A percentile compares a stretch with the other conserved stretches of the same genome.
phyloP scores from a whole-genome alignment of 1,140 invertebrate genomes.

The Asbolus verrucosus region DNA sequence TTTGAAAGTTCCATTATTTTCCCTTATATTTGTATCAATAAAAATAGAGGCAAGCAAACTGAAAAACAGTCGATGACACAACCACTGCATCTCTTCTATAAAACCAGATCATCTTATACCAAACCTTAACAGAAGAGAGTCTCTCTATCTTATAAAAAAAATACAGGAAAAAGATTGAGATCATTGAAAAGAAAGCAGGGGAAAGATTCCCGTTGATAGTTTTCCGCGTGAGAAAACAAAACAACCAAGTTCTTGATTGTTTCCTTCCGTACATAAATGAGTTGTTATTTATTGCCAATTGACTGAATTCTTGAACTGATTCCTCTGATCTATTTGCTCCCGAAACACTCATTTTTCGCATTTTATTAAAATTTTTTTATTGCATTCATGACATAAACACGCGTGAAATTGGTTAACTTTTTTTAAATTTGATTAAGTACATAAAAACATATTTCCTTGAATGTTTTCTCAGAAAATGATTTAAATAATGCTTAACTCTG shows the following conservation, averaged over 20 bases:
- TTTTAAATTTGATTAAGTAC: too few relatives aligned
- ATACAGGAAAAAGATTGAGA: constrained; percentile 36
- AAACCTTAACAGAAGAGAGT: constrained; percentile 17
- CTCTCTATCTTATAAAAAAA: constrained; percentile 30
- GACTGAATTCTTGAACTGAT: constrained; percentile 10
- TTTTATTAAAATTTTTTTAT: not conserved
- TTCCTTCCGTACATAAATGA: constrained; percentile 39
- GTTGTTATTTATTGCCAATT: constrained; percentile 32
- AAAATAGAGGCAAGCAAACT: too few relatives aligned
- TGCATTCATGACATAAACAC: too few relatives aligned
- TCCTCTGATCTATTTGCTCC: too few relatives aligned
- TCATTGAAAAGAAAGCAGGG: constrained; percentile 31
- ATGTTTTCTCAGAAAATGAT: too few relatives aligned
- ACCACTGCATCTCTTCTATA: too few relatives aligned
- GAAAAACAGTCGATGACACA: too few relatives aligned
- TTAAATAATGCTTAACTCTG: too few relatives aligned
- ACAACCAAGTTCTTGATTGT: constrained; percentile 42
- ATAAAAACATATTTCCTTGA: too few relatives aligned
- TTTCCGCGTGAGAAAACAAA: constrained; percentile 45
- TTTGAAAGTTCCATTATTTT: too few relatives aligned
- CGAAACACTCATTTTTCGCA: not conserved
- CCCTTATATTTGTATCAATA: too few relatives aligned
- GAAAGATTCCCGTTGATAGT: constrained; percentile 41
- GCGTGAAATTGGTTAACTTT: too few relatives aligned
- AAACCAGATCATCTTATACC: not conserved